Conservation (phyloP, 1,140 invertebrate species). For the Marisa cornuarietis region DNA sequence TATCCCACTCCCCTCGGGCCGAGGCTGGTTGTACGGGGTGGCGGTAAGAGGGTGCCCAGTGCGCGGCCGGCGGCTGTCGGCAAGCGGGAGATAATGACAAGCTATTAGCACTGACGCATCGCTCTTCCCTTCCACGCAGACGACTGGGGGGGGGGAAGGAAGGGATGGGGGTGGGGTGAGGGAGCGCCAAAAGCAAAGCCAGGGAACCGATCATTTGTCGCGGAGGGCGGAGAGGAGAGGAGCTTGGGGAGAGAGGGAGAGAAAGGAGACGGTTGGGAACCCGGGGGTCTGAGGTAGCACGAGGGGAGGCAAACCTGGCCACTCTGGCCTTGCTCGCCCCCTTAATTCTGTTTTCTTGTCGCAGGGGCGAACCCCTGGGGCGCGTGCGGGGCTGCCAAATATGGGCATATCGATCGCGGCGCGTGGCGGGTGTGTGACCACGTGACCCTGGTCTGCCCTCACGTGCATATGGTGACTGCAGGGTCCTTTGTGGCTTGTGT, state of each 20-base stretch:
- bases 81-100: not conserved
- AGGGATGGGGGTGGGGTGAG: not conserved
- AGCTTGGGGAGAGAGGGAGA: not conserved
- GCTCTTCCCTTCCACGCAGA: not conserved
- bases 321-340: not conserved
- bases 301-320: not conserved
- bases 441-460: not conserved
- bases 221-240: not conserved
- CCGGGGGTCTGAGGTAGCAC: not conserved
- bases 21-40: no score
- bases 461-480: constrained; percentile 1
- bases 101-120: not conserved
- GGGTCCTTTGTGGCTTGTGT: not conserved
- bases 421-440: not conserved
- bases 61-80: no score
- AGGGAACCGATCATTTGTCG: not conserved
- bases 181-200: not conserved
- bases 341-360: constrained; percentile 2
- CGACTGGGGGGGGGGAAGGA: not conserved
- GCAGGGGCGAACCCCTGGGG: constrained; percentile 4
- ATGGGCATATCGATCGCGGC: constrained; percentile 5
- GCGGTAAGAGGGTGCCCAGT: no score
- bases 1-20: no score
- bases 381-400: constrained; percentile 7
- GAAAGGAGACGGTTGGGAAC: not conserved